Percentiles rank a stretch among this genome's conserved stretches.
These are phyloP conservation scores for Squalus acanthias DNA, from an alignment of 2,797 vertebrate species.

Conservation along the genomic window DNA sequence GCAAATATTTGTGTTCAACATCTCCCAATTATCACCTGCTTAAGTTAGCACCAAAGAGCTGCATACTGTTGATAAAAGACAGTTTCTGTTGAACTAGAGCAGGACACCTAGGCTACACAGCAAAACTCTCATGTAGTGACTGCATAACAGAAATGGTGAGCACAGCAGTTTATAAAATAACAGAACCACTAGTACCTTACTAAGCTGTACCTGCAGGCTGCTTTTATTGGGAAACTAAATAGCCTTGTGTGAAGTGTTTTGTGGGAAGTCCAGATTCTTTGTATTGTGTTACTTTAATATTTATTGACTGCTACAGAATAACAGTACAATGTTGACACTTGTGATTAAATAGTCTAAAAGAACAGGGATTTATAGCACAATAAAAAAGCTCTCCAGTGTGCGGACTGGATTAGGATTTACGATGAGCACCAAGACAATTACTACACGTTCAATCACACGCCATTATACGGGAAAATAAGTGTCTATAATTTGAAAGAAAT, in stretches of 20 bases:
- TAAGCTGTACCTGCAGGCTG: background rate
- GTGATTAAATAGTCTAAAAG: background rate
- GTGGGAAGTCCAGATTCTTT: background rate
- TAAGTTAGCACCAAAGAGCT: background rate
- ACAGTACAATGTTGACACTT: background rate
- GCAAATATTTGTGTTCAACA: constrained; percentile 20
- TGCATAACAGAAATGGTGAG: background rate
- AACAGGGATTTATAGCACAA: background rate
- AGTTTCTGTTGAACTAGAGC: background rate
- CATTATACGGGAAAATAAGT: background rate
- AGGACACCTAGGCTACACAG: background rate
- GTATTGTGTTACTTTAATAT: background rate
- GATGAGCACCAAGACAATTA: background rate
- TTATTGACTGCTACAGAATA: background rate
- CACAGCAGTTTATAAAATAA: background rate
- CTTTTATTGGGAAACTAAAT: background rate
- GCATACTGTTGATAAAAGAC: background rate
- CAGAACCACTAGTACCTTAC: background rate
- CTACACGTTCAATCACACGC: background rate
- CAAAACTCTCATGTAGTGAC: background rate
- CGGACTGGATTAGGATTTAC: background rate
- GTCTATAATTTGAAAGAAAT: background rate
- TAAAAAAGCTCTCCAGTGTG: background rate
- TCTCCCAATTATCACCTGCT: background rate
- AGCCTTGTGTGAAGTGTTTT: too few species aligned